Evolutionary conservation across 30 jellyfish, hydroid and myxozoan species (phyloP).

Genomic region (Mastigias papua): DNA sequence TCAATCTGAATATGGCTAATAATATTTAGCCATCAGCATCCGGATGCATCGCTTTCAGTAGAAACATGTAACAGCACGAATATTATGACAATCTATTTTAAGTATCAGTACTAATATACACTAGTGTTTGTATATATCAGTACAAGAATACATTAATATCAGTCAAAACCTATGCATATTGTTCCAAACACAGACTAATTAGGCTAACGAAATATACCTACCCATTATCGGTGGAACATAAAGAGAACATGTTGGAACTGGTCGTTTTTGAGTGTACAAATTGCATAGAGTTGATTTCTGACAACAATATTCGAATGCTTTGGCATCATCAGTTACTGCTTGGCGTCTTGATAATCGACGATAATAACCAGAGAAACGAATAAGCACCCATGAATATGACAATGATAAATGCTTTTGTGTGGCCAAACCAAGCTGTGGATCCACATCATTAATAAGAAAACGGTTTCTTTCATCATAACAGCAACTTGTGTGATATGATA

Average conservation of each 20-base stretch:
- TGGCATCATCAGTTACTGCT: conserved; percentile 25
- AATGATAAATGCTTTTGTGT: conserved; percentile 24
- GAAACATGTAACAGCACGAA: no score
- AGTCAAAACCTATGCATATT: no score
- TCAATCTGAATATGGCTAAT: no score
- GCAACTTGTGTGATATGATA: conserved; percentile 35
- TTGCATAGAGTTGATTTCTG: conserved; percentile 13
- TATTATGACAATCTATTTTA: no score
- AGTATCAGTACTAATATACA: no score
- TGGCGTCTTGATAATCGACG: conserved; percentile 10
- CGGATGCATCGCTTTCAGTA: no score
- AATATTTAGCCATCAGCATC: no score
- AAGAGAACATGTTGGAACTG: conserved; percentile 24
- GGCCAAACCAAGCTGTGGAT: conserved; percentile 11
- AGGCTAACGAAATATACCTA: neutral
- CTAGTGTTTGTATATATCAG: no score
- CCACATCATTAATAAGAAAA: neutral
- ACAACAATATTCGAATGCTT: conserved; percentile 33
- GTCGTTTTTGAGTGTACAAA: conserved; percentile 29
- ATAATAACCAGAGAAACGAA: neutral
- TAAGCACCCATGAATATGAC: neutral
- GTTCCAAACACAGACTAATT: neutral
- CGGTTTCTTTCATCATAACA: conserved; percentile 1
- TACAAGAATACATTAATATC: no score
- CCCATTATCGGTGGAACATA: conserved; percentile 45